phyloP scores from a whole-genome alignment of 2,113 vertebrate species.

The Phaethon lepturus region DNA sequence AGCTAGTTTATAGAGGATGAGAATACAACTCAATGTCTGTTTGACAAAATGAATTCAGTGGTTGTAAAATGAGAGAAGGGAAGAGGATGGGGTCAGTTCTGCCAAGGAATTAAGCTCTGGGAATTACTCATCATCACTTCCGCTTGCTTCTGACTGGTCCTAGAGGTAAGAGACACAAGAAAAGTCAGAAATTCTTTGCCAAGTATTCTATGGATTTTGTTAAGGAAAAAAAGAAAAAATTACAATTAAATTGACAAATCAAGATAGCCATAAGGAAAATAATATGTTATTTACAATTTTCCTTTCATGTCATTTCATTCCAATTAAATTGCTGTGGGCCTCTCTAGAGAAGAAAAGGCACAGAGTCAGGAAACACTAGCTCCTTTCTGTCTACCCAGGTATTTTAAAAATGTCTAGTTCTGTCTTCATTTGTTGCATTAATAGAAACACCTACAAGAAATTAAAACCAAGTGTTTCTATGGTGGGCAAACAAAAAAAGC shows the following conservation, averaged over 20 bases:
- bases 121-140: conserved; percentile 84
- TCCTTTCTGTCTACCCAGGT: background rate
- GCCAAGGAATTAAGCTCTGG: background rate
- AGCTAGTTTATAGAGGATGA: conserved; percentile 74
- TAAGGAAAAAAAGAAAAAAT: background rate
- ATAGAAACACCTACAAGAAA: background rate
- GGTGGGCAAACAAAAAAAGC: background rate
- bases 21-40: conserved; percentile 61
- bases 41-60: conserved; percentile 63
- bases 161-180: conserved; percentile 60
- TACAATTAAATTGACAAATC: background rate
- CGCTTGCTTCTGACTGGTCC: conserved; percentile 88
- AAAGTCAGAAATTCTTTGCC: background rate
- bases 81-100: background rate
- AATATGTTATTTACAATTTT: background rate
- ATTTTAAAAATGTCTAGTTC: background rate
- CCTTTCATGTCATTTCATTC: background rate
- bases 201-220: background rate
- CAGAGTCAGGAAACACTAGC: background rate
- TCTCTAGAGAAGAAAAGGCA: background rate
- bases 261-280: background rate
- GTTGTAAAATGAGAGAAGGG: conserved; percentile 23
- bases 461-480: background rate
- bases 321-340: background rate
- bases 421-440: background rate